Conservation (phyloP, 2,113 vertebrate genomes). For the Bos javanicus region DNA sequence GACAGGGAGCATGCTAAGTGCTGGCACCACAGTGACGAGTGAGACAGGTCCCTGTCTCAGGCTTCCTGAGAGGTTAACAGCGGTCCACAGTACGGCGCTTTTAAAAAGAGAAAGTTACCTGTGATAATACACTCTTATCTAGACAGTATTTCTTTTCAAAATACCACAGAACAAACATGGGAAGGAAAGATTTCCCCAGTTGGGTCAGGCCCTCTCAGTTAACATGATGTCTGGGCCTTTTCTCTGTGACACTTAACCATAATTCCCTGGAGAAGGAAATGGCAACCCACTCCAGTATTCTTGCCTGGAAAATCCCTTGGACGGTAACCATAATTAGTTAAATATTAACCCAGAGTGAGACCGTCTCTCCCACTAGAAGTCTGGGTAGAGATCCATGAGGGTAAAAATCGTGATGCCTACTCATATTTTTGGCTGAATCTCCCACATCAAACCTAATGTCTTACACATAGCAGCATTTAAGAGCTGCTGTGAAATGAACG, state of each 20-base stretch:
- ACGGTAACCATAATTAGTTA: not conserved
- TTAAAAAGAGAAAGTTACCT: not conserved
- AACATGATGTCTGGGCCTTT: not conserved
- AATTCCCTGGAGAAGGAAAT: not conserved
- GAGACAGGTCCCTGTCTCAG: not conserved
- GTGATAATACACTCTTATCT: not conserved
- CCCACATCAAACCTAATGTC: not conserved
- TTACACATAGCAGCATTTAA: not conserved
- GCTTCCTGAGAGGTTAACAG: not conserved
- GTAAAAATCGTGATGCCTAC: not conserved
- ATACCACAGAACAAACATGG: not conserved
- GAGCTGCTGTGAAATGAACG: not conserved
- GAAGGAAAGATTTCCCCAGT: not conserved
- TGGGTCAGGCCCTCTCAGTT: not conserved
- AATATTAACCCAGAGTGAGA: too few relatives aligned
- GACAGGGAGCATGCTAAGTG: not conserved
- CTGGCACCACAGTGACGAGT: not conserved
- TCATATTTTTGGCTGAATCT: not conserved
- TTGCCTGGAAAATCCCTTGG: too few relatives aligned
- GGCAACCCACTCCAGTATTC: too few relatives aligned
- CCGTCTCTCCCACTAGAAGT: not conserved
- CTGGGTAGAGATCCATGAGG: not conserved
- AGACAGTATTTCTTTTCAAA: not conserved
- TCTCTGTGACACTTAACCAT: not conserved
- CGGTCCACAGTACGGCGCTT: rapidly evolving